Conservation (phyloP, 1,140 invertebrate genomes). For the Aphelenchoides fujianensis region DNA sequence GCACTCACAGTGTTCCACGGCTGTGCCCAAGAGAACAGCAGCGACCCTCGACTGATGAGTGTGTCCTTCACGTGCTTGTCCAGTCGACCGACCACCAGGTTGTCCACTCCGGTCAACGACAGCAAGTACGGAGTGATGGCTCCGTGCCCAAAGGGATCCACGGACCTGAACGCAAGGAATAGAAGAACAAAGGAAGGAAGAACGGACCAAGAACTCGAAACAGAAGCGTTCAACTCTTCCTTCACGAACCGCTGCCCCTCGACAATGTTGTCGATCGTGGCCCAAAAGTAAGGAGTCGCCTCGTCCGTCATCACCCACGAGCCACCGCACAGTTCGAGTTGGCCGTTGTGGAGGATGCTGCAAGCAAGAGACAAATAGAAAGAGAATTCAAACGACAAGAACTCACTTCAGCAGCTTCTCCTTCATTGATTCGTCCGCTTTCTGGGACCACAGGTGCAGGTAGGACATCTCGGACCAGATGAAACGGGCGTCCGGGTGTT, state of each 20-base stretch:
- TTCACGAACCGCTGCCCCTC: slow-evolving; percentile 38
- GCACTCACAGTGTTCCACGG: slow-evolving; percentile 15
- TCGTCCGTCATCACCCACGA: slow-evolving; percentile 50
- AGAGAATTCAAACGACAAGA: too few species aligned
- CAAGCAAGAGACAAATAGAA: too few species aligned
- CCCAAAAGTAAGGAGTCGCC: slow-evolving; percentile 48
- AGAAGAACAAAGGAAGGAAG: neutral
- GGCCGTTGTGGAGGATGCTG: slow-evolving; percentile 33
- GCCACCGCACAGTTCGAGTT: slow-evolving; percentile 39
- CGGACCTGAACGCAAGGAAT: slow-evolving; percentile 31
- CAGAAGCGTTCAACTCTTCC: slow-evolving; percentile 29
- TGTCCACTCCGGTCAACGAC: slow-evolving; percentile 27
- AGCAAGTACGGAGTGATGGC: slow-evolving; percentile 40
- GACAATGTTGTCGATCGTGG: slow-evolving; percentile 42
- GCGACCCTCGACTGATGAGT: slow-evolving; percentile 3
- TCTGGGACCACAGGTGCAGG: slow-evolving; percentile 30
- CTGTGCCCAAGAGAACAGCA: slow-evolving; percentile 37
- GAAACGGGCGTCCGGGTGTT: slow-evolving; percentile 37
- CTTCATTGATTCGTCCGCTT: slow-evolving; percentile 19
- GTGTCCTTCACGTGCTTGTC: slow-evolving; percentile 39
- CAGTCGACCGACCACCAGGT: slow-evolving; percentile 39
- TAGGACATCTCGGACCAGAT: slow-evolving; percentile 53
- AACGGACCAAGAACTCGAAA: slow-evolving; percentile 35
- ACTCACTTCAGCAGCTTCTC: slow-evolving; percentile 20
- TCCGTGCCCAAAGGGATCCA: slow-evolving; percentile 49